Conservation (phyloP, 2,888 invertebrate genomes). For the Coelinius sp. region DNA sequence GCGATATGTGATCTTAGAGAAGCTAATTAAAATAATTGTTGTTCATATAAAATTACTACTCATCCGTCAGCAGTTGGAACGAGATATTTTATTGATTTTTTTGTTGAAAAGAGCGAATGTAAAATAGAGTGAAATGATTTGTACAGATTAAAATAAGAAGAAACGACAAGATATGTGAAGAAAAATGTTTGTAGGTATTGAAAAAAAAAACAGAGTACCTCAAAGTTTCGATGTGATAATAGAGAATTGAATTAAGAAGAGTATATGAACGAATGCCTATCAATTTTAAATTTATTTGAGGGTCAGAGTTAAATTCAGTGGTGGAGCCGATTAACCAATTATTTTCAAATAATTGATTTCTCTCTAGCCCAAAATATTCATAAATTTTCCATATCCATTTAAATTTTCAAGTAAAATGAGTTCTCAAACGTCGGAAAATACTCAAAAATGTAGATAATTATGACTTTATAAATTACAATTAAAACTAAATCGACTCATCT, state of each 20-base stretch:
- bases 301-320: background rate
- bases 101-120: too few relatives aligned
- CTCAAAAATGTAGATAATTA: too few relatives aligned
- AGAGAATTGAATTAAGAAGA: conserved; percentile 18
- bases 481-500: too few relatives aligned
- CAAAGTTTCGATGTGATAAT: conserved; percentile 37
- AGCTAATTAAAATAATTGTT: background rate
- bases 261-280: background rate
- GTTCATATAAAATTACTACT: too few relatives aligned
- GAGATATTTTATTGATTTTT: too few relatives aligned
- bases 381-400: too few relatives aligned
- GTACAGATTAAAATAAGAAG: background rate
- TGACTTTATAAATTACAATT: too few relatives aligned
- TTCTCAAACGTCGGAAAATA: too few relatives aligned
- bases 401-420: too few relatives aligned
- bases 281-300: background rate
- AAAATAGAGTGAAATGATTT: background rate
- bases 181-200: background rate
- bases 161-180: background rate
- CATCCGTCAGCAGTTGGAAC: too few relatives aligned
- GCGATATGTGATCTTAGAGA: background rate
- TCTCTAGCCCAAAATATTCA: too few relatives aligned
- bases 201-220: conserved; percentile 28
- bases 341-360: too few relatives aligned
- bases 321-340: background rate